Conservation (phyloP, 2,797 vertebrate genomes). For the Sebastes glaucus region DNA sequence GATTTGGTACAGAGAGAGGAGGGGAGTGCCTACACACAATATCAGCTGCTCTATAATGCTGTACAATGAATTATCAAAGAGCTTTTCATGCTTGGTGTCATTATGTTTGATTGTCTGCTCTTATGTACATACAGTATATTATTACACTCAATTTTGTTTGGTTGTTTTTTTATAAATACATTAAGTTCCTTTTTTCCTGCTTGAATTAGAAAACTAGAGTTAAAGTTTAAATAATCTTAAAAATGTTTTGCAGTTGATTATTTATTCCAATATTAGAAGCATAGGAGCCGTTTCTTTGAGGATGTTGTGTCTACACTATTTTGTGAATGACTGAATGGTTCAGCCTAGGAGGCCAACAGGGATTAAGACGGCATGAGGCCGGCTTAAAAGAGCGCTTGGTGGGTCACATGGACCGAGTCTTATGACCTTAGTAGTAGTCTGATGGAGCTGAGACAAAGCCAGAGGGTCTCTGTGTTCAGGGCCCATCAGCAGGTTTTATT, state of each 20-base stretch:
- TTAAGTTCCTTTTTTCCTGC: neutral
- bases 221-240: neutral
- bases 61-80: neutral
- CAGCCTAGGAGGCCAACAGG: neutral
- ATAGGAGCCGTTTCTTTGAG: neutral
- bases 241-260: neutral
- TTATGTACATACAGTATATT: neutral
- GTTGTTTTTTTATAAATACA: neutral
- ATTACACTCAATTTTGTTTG: neutral
- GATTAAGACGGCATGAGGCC: constrained; percentile 52
- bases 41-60: neutral
- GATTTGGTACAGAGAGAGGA: neutral
- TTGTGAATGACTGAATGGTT: constrained; percentile 21
- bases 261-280: neutral
- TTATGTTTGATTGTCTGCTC: neutral
- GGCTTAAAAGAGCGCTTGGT: constrained; percentile 13
- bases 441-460: neutral
- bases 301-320: neutral
- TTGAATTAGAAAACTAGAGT: neutral
- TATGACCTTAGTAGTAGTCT: constrained; percentile 49
- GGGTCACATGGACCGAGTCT: constrained; percentile 68
- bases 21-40: neutral
- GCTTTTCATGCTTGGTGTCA: neutral
- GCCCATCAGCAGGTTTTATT: neutral
- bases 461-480: neutral